A percentile compares a stretch with the other conserved stretches of the same genome.
Conservation (phyloP, 2,113 vertebrate genomes). For the Crotalus tigris region DNA sequence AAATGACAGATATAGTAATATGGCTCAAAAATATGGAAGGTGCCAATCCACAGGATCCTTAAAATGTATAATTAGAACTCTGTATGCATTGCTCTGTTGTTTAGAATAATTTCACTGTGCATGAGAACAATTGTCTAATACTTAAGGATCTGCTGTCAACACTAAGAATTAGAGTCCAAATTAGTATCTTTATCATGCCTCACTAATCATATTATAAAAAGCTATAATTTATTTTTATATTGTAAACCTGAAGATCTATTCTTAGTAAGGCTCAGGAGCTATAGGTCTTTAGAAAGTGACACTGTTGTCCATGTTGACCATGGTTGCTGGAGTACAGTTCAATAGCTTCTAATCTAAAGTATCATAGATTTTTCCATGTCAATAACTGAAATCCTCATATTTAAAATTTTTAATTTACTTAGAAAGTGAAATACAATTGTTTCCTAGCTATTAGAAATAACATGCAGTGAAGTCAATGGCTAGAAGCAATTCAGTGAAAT, state of each 20-base stretch:
- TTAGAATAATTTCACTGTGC: background rate
- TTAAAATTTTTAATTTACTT: background rate
- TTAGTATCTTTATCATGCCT: constrained; percentile 1
- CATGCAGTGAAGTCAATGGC: background rate
- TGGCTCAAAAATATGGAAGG: background rate
- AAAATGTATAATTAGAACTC: background rate
- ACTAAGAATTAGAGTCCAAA: constrained; percentile 4
- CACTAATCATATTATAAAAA: background rate
- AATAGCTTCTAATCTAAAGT: background rate
- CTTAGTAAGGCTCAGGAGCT: background rate
- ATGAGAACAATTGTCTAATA: background rate
- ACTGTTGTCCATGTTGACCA: background rate
- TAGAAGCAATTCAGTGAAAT: background rate
- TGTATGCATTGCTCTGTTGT: background rate
- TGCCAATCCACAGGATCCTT: too few relatives aligned
- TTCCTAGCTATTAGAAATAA: background rate
- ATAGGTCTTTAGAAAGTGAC: background rate
- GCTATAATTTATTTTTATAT: background rate
- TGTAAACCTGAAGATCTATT: background rate
- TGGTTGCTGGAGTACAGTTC: background rate
- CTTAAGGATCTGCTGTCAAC: background rate
- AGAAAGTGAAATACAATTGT: background rate
- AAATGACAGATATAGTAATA: background rate
- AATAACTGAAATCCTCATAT: background rate
- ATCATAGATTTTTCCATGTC: background rate